phyloP scores from a whole-genome alignment of 2,113 vertebrate species.

The Semicossyphus pulcher region DNA sequence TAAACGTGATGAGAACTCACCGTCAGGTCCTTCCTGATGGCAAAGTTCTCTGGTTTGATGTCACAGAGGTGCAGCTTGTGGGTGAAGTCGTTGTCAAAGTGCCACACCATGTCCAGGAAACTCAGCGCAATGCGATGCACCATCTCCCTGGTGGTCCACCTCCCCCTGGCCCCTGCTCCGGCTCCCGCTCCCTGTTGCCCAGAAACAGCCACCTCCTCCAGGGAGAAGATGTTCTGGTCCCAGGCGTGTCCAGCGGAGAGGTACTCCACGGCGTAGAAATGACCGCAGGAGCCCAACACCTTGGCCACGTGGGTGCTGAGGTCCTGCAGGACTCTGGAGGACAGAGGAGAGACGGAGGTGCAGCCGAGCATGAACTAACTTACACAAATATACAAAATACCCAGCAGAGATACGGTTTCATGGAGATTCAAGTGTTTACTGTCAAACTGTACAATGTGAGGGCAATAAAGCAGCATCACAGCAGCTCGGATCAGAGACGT shows the following conservation, averaged over 20 bases:
- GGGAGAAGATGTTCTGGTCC: conserved; percentile 91
- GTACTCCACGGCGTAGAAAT: conserved; percentile 96
- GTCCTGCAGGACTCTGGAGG: conserved; percentile 87
- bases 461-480: too few relatives aligned
- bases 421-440: too few relatives aligned
- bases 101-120: conserved; percentile 94
- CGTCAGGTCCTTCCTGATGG: conserved; percentile 93
- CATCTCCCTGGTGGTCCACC: conserved; percentile 72
- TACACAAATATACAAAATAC: too few relatives aligned
- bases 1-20: conserved; percentile 79
- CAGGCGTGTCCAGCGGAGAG: conserved; percentile 92
- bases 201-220: conserved; percentile 75
- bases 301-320: conserved; percentile 90
- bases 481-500: too few relatives aligned
- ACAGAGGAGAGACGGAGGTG: not conserved
- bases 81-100: conserved; percentile 94
- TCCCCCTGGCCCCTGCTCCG: not conserved
- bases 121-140: conserved; percentile 90
- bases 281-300: conserved; percentile 95
- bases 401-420: too few relatives aligned
- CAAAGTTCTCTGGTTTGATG: conserved; percentile 97
- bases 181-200: conserved; percentile 11
- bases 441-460: too few relatives aligned
- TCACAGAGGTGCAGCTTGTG: conserved; percentile 96
- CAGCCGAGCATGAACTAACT: too few relatives aligned